phyloP scores from a whole-genome alignment of 2,797 vertebrate genomes.

The Prionace glauca region DNA sequence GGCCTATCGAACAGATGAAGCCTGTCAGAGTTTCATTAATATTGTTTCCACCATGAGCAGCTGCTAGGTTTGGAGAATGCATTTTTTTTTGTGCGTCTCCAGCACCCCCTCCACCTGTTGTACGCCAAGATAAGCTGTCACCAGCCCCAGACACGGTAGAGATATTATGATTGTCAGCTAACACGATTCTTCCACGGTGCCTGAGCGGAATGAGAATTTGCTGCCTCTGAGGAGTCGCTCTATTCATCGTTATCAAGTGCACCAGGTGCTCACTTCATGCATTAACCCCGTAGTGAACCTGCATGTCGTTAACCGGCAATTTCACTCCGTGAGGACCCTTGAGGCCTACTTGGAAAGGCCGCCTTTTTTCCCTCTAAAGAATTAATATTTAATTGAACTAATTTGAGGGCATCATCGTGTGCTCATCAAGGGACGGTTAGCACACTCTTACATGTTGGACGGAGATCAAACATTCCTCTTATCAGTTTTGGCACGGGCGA shows the following conservation, averaged over 20 bases:
- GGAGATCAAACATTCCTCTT: not conserved
- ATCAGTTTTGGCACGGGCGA: not conserved
- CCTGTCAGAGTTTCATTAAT: constrained; percentile 45
- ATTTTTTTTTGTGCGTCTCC: constrained; percentile 39
- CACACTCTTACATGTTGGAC: not conserved
- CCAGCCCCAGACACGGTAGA: constrained; percentile 56
- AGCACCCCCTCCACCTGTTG: constrained; percentile 46
- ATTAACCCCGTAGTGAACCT: not conserved
- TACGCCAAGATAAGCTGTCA: constrained; percentile 53
- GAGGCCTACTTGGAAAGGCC: not conserved
- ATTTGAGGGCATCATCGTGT: not conserved
- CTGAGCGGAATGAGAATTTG: constrained; percentile 42
- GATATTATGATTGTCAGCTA: constrained; percentile 61
- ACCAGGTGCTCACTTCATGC: not conserved
- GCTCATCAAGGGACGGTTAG: not conserved
- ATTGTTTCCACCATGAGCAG: constrained; percentile 38
- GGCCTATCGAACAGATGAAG: constrained; percentile 43
- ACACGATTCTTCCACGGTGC: constrained; percentile 50
- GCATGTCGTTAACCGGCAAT: not conserved
- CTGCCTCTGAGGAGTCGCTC: constrained; percentile 41
- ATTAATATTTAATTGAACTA: not conserved
- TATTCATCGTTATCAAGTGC: constrained; percentile 39
- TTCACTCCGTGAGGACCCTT: not conserved
- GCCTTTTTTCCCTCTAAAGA: not conserved
- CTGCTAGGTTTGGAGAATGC: constrained; percentile 42